These are phyloP conservation scores for Euzetes globulus DNA, from an alignment of 2,888 invertebrate species.

Conservation along the genomic window DNA sequence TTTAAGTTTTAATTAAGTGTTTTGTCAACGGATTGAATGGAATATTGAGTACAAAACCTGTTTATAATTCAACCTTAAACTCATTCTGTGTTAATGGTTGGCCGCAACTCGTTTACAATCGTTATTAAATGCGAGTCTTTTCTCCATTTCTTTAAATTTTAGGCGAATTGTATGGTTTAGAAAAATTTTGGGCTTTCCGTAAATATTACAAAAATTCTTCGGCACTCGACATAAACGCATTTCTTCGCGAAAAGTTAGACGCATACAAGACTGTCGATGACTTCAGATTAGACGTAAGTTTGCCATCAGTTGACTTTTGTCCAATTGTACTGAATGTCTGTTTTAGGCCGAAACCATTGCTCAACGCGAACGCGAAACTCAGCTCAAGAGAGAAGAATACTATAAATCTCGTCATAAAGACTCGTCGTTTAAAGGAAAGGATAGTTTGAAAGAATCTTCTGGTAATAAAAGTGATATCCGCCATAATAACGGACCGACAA, in stretches of 20 bases:
- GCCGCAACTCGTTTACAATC: conserved; percentile 35
- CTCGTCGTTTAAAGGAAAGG: no score
- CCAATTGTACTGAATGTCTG: no score
- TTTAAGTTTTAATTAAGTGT: neutral
- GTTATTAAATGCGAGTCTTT: conserved; percentile 32
- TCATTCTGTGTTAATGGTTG: conserved; percentile 30
- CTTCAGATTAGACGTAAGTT: conserved; percentile 52
- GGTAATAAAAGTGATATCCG: no score
- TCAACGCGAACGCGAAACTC: no score
- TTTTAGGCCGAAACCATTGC: no score
- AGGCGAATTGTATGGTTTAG: conserved; percentile 94
- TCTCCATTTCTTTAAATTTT: conserved; percentile 39
- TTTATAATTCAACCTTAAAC: conserved; percentile 33
- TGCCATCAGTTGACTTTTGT: no score
- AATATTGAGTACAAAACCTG: neutral
- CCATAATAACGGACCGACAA: no score
- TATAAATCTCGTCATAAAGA: no score
- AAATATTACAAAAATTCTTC: conserved; percentile 84
- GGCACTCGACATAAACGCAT: conserved; percentile 58
- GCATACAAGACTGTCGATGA: conserved; percentile 82
- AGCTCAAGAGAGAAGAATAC: no score
- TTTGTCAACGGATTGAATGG: conserved; percentile 25
- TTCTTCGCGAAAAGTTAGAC: conserved; percentile 62
- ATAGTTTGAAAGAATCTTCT: no score
- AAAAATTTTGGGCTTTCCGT: conserved; percentile 98